phyloP scores from a whole-genome alignment of 2,797 vertebrate genomes.

The Botia kubotai region DNA sequence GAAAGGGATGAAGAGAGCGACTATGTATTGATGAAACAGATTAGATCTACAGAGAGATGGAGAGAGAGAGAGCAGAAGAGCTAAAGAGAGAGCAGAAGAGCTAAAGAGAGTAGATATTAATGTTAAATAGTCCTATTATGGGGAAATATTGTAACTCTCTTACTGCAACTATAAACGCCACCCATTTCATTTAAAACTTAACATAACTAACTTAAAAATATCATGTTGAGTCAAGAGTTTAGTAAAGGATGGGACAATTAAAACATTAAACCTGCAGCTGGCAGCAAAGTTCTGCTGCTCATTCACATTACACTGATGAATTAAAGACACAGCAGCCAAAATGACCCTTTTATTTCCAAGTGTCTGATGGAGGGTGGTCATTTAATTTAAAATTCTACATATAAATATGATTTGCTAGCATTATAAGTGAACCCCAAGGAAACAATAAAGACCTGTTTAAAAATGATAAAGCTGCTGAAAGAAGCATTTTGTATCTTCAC shows the following conservation, averaged over 20 bases:
- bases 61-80: too few relatives aligned
- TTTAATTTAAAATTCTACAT: background rate
- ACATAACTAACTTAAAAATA: background rate
- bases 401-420: background rate
- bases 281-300: background rate
- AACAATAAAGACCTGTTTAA: background rate
- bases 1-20: conserved; percentile 19
- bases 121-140: background rate
- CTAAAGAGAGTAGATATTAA: background rate
- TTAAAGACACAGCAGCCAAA: background rate
- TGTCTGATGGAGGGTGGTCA: background rate
- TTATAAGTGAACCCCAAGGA: background rate
- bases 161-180: background rate
- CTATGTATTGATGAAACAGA: background rate
- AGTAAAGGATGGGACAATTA: background rate
- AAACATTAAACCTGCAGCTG: background rate
- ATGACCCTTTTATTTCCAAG: background rate
- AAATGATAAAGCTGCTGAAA: background rate
- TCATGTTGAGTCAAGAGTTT: background rate
- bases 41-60: too few relatives aligned
- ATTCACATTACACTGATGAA: background rate
- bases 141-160: background rate
- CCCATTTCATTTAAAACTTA: background rate
- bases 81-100: background rate
- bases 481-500: background rate